phyloP scores from a whole-genome alignment of 2,888 invertebrate genomes.

The Heliconius cydno region DNA sequence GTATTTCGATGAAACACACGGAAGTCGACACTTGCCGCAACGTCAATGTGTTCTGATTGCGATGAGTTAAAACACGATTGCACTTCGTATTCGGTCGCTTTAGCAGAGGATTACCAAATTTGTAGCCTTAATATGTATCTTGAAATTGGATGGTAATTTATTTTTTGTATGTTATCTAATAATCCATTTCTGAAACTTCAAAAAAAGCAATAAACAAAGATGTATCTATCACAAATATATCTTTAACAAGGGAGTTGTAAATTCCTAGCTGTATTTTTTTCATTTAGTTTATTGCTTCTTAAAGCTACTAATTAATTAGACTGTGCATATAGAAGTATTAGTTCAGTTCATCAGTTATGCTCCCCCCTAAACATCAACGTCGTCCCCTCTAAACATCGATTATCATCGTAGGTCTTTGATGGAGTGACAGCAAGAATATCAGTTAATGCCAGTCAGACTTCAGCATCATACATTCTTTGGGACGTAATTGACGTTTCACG shows the following conservation, averaged over 20 bases:
- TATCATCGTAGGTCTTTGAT: no score
- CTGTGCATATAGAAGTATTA: no score
- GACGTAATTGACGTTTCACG: no score
- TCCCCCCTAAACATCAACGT: no score
- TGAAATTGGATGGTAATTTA: background rate
- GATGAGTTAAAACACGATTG: slow-evolving; percentile 42
- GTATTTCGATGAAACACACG: slow-evolving; percentile 25
- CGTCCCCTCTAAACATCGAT: no score
- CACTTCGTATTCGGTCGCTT: slow-evolving; percentile 19
- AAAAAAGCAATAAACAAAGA: background rate
- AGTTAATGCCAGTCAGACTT: no score
- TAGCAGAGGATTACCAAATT: background rate
- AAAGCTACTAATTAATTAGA: no score
- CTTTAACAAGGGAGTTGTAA: background rate
- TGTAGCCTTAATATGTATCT: slow-evolving; percentile 5
- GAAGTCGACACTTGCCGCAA: slow-evolving; percentile 37
- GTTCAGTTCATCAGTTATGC: no score
- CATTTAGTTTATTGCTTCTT: no score
- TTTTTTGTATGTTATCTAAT: background rate
- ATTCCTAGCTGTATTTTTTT: no score
- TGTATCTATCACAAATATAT: background rate
- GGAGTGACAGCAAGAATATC: no score
- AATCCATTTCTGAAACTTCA: background rate
- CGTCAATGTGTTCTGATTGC: slow-evolving; percentile 48
- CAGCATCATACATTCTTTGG: no score